Evolutionary conservation across 1,140 invertebrate genomes (phyloP), one percentile per base, ranked within the genome.

Genomic region (Orchestia grillus): DNA sequence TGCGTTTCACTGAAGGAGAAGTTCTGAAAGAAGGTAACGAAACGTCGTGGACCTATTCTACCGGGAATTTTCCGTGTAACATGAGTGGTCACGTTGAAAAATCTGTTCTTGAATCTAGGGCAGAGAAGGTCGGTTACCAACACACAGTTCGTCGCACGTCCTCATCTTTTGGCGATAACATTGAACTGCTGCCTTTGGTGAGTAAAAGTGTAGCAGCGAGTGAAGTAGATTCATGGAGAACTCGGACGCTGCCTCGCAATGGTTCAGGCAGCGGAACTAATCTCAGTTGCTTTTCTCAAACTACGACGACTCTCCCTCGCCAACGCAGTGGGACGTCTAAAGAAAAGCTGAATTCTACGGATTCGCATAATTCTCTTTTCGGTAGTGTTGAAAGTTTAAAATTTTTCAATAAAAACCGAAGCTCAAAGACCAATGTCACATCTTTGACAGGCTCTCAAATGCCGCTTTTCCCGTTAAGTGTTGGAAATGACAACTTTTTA

Each of bases 21-120:
- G n/a, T 90, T 41, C 15, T 90, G n/a, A 90, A 90, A 90, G 88
- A 90, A 90, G 88, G 88, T 44, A 90, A 90, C 43, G 88, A 90
- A 44, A 90, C 88, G 4, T 90, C 88, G 0, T 90, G 88, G 88
- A 90, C 88, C 36, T 90, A 90, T 90, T 90, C 88, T 44, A 90
- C 43, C 4, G 88, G 62, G 28, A 77, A 77, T 77, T 77, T 77
- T 77, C 62, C 62, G 36, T 77, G 62, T 36, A 77, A 36, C 28
- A 77, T 23, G 11, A 77, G 62, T 36, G 62, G 62, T 28, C 62
- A 23, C 62, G 28, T 77, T 77, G 28, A 77, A 77, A 77, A 77
- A 77, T 77, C 62, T 77, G 28, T 77, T 1, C 15, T 77, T 77
- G 62, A 77, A 77, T 77, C 62, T 36, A 77, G 36, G 62, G 62